Base-by-base conservation (phyloP, 2,113 vertebrate genomes). In the Cyphomyrus discorhynchus region DNA sequence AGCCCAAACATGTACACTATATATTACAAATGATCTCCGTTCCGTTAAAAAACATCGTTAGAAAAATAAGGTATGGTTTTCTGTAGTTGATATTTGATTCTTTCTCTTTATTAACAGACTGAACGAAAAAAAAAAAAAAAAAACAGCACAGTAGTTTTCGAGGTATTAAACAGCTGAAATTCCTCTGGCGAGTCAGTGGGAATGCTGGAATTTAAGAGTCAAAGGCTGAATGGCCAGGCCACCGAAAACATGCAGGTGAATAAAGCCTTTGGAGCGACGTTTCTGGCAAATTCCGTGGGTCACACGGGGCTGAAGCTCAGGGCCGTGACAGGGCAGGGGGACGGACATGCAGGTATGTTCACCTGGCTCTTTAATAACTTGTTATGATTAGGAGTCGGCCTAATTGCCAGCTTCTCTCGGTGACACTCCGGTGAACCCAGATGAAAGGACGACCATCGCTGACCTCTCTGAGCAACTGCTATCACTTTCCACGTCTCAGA, bases 401-500 rank as follows among this genome's bases (percentile, higher is more conserved):
- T 87, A 87, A 87, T 87, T 53, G 88, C 89, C 88, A 91, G 53
- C 89, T 56, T 90, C 90, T 24, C 88, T 88, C 39, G 77, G 27
- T 91, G 90, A 82, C 87, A 90, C 70, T 70, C 89, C 70, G 19
- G 39, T 82, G 21, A 80, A 42, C 52, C 50, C 86, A 89, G 66
- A 56, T 56, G 31, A 24, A 66, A 74, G n/a, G 88, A 90, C 27
- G 45, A 46, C 56, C 46, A 39, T 80, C 27, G 24, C 80, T 89
- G 47, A 56, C 45, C 47, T 35, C 56, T 11, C 21, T 39, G 77
- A 87, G 56, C 90, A 91, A 86, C 46, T 85, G 91, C 62, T 88
- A 82, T 89, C 89, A 66, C 89, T 84, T 27, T 89, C 70, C 87
- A 90, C 53, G 87, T 84, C 86, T 90, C 49, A 88, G 77, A 90